Percentiles rank a stretch among this genome's conserved stretches.
phyloP scores from a whole-genome alignment of 2,888 invertebrate genomes.

The Caenorhabditis sp. region DNA sequence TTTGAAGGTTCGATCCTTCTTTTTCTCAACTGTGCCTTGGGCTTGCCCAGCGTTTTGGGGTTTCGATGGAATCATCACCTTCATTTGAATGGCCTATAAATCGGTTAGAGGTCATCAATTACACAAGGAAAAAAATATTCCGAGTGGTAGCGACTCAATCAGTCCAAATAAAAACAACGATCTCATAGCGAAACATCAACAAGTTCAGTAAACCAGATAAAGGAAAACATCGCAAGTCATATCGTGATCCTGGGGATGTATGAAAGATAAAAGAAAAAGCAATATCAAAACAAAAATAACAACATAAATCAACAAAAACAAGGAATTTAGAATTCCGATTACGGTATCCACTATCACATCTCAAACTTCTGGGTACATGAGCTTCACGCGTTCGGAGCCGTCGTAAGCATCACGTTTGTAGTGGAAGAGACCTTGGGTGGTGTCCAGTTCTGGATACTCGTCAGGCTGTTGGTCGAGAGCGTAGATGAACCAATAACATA shows the following conservation, averaged over 20 bases:
- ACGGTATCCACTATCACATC: neutral
- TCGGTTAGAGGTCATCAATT: too few relatives aligned
- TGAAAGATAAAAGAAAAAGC: neutral
- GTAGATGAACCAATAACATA: constrained; percentile 16
- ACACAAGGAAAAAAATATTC: too few relatives aligned
- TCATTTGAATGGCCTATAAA: too few relatives aligned
- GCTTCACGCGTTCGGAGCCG: constrained; percentile 29
- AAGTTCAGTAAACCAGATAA: neutral
- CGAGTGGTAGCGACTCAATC: too few relatives aligned
- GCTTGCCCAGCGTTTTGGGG: too few relatives aligned
- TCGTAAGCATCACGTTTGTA: constrained; percentile 48
- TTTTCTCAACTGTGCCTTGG: too few relatives aligned
- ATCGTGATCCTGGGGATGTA: neutral
- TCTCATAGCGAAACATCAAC: too few relatives aligned
- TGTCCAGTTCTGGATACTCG: constrained; percentile 54
- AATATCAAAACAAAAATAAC: neutral
- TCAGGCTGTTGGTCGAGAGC: constrained; percentile 1
- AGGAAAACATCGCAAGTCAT: neutral
- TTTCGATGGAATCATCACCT: too few relatives aligned
- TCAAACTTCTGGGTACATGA: constrained; percentile 45
- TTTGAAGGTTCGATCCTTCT: too few relatives aligned
- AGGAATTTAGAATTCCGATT: neutral
- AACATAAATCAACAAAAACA: neutral
- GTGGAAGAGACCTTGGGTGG: constrained; percentile 58
- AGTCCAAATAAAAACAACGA: neutral